phyloP scores from a whole-genome alignment of 2,113 vertebrate species.

The Neogale vison region DNA sequence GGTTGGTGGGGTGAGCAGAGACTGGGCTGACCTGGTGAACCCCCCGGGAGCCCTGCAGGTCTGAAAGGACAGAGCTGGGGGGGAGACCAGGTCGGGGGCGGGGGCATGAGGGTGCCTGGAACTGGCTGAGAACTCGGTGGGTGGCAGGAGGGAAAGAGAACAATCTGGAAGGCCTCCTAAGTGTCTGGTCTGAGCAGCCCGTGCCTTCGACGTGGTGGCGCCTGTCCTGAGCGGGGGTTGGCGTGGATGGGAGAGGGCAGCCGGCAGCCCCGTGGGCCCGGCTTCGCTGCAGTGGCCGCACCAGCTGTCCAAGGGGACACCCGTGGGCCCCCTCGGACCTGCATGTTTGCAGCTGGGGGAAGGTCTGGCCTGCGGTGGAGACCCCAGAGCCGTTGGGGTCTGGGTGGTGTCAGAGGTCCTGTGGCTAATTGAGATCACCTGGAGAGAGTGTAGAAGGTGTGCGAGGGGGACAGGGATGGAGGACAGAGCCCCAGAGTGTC shows the following conservation, averaged over 20 bases:
- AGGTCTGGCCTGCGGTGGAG: background rate
- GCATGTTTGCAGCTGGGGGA: background rate
- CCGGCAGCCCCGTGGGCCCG: background rate
- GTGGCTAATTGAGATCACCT: background rate
- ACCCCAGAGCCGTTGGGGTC: background rate
- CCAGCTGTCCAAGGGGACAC: accelerated
- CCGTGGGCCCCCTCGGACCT: background rate
- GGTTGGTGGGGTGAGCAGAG: background rate
- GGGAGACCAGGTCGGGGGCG: background rate
- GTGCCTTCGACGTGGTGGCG: background rate
- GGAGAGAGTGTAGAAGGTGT: background rate
- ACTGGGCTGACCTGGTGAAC: accelerated
- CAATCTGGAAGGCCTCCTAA: background rate
- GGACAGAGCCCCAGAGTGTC: background rate
- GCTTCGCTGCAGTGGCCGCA: accelerated
- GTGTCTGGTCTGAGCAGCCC: background rate
- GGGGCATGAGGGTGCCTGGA: background rate
- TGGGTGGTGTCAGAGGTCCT: background rate
- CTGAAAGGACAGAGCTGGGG: accelerated
- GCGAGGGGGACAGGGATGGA: background rate
- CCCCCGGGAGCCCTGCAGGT: accelerated
- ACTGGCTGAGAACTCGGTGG: background rate
- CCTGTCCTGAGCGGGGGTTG: background rate
- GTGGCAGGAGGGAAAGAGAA: background rate
- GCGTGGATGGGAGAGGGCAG: accelerated